Evolutionary conservation across 2,113 vertebrate genomes (phyloP).

Genomic region (Myotis brandtii): DNA sequence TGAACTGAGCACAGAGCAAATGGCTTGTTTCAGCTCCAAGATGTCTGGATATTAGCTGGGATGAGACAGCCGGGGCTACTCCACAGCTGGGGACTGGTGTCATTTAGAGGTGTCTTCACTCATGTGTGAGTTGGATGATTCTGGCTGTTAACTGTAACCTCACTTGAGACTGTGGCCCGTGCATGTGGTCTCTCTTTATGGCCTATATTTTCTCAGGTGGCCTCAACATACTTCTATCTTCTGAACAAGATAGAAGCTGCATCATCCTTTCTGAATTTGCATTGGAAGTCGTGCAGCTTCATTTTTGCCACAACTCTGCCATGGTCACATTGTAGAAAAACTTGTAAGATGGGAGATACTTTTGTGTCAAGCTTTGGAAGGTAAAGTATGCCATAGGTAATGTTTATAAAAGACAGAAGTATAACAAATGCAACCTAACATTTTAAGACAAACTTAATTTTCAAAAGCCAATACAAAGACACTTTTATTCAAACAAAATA

Average conservation of each 20-base stretch:
- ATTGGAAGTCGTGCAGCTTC: neutral
- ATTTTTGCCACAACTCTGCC: slow-evolving; percentile 36
- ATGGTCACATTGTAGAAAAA: neutral
- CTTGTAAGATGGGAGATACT: neutral
- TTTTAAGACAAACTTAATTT: neutral
- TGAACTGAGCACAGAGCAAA: neutral
- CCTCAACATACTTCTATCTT: neutral
- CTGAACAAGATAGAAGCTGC: neutral
- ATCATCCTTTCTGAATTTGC: neutral
- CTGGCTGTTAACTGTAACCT: neutral
- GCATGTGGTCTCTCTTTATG: neutral
- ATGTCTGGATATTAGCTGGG: neutral
- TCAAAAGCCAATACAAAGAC: neutral
- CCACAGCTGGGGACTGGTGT: neutral
- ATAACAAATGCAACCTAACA: neutral
- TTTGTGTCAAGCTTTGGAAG: neutral
- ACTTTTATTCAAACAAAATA: slow-evolving; percentile 12
- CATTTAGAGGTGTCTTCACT: neutral
- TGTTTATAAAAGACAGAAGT: neutral
- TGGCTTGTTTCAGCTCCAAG: neutral
- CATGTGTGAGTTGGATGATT: neutral
- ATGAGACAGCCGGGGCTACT: neutral
- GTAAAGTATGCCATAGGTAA: neutral
- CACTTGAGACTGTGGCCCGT: neutral
- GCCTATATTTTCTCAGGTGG: neutral